Evolutionary conservation across 2,797 vertebrate species (phyloP).

Genomic region (Oryzias sinensis): DNA sequence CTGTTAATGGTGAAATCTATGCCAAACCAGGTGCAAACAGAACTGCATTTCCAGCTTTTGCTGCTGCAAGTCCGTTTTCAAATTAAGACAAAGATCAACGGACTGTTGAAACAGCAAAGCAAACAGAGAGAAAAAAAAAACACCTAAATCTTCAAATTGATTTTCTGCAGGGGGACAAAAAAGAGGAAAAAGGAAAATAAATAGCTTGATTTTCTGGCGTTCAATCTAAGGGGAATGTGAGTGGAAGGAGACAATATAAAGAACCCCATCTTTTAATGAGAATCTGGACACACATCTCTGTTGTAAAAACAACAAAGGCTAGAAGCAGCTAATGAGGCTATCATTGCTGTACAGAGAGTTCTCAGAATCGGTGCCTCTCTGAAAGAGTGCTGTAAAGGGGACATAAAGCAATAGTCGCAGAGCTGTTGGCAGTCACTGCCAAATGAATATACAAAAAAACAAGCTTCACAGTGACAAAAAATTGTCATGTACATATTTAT

Average conservation of each 20-base stretch:
- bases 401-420: constrained; percentile 71
- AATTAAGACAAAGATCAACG: constrained; percentile 60
- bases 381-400: constrained; percentile 74
- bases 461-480: constrained; percentile 10
- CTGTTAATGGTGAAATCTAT: constrained; percentile 13
- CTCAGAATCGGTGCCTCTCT: constrained; percentile 63
- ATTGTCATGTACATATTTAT: neutral
- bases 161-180: constrained; percentile 56
- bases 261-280: constrained; percentile 78
- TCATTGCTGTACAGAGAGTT: constrained; percentile 74
- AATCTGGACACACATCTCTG: constrained; percentile 76
- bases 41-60: constrained; percentile 24
- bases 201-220: constrained; percentile 71
- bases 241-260: constrained; percentile 67
- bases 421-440: constrained; percentile 57
- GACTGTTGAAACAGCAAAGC: constrained; percentile 49
- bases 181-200: constrained; percentile 64
- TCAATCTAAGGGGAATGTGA: constrained; percentile 73
- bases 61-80: constrained; percentile 23
- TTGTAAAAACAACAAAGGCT: constrained; percentile 78
- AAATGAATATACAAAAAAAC: constrained; percentile 49
- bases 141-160: constrained; percentile 69
- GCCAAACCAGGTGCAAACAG: constrained; percentile 9
- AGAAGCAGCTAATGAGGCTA: constrained; percentile 80
- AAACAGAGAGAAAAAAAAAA: constrained; percentile 26